Evolutionary conservation across 2,888 invertebrate species (phyloP), one percentile per base, ranked within the genome.

Genomic region (Abscondita cerata): DNA sequence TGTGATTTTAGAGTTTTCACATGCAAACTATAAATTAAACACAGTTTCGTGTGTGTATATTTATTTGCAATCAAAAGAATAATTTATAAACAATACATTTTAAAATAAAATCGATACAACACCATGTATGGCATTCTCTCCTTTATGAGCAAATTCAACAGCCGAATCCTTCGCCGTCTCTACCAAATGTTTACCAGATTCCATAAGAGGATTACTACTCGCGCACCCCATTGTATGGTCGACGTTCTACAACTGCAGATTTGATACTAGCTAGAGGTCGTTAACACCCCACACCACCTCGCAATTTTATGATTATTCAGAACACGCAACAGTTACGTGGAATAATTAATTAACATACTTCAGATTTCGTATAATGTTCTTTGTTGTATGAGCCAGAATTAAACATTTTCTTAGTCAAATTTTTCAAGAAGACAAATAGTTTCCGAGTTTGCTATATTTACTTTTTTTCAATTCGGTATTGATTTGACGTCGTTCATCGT

Each of bases 151-250:
- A 3, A 75, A 75, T 16, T 78, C 79, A 46, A 68, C 72, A 9
- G 76, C 76, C 0, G 77, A 70, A 8, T 78, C 77, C 59, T 79
- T 80, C 11, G 78, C 78, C 38, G 73, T 71, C 18, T 78, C 77
- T 54, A 78, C 75, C 16, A 80, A 62, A 57, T 75, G 71, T 67
- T 80, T 79, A 12, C 79, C 78, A 61, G 75, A 73, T 63, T 78
- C 76, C 34, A 77, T 71, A 20, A 79, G 71, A 16, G 81, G 81
- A 64, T 77, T 76, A 72, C 80, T 80, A 68, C 80, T 80, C 18
- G 81, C 81, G 67, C 81, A 81, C 67, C 81, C 81, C 81, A 81
- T 81, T 31, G 38, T 52, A 38, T 38, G 44, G 55, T 55, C 38
- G 50, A 20, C 16, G 16, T 19, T 47, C 13, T 38, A 36, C 44